A percentile compares a stretch with the other conserved stretches of the same genome.
These are phyloP conservation scores for Coranthus polyacanthus DNA, from an alignment of 2,797 vertebrate species.

Conservation along the genomic window DNA sequence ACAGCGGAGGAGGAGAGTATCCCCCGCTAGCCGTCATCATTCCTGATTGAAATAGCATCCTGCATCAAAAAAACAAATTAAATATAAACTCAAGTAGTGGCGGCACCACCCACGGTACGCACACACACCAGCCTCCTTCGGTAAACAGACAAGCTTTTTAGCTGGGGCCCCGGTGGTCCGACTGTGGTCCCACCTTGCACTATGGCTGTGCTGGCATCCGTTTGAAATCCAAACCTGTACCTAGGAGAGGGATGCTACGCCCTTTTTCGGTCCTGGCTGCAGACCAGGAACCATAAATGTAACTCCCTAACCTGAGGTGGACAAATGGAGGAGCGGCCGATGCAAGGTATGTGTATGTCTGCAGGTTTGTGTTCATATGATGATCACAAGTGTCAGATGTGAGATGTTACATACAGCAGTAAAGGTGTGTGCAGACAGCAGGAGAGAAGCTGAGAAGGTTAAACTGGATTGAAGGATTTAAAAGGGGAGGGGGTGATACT, in stretches of 20 bases:
- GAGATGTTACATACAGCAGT: neutral
- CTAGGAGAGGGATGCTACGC: conserved; percentile 65
- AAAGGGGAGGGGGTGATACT: neutral
- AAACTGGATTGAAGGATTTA: too few relatives aligned
- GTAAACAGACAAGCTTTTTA: conserved; percentile 82
- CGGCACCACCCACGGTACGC: conserved; percentile 78
- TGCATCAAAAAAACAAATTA: conserved; percentile 73
- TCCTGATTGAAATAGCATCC: conserved; percentile 74
- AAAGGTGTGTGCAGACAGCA: neutral
- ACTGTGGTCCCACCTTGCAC: conserved; percentile 67
- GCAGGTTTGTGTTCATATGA: conserved; percentile 1
- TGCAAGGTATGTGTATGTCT: conserved; percentile 4
- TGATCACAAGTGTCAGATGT: conserved; percentile 13
- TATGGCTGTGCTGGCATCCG: conserved; percentile 70
- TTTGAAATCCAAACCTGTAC: conserved; percentile 83
- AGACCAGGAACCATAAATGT: conserved; percentile 67
- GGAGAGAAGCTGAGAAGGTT: neutral
- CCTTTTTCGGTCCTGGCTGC: conserved; percentile 65
- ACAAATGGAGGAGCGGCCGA: conserved; percentile 37
- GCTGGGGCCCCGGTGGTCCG: conserved; percentile 76
- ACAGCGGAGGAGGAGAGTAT: conserved; percentile 8
- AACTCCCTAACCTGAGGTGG: conserved; percentile 46
- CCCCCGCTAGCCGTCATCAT: conserved; percentile 56
- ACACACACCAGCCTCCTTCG: conserved; percentile 69
- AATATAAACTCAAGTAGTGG: conserved; percentile 76